phyloP scores from a whole-genome alignment of 2,888 invertebrate species.

The Acanthosoma haemorrhoidale region DNA sequence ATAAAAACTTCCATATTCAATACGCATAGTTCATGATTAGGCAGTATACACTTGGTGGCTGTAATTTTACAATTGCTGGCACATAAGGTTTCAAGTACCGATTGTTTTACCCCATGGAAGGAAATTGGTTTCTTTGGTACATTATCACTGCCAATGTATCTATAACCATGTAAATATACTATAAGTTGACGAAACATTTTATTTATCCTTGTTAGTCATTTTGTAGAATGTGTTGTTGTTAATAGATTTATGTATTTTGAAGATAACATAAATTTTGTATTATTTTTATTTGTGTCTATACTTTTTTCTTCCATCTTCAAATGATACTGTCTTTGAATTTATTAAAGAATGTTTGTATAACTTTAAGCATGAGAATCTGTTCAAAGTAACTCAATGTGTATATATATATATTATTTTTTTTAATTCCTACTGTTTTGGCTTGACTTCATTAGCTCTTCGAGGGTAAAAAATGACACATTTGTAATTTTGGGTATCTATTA shows the following conservation, averaged over 20 bases:
- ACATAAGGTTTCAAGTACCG: background rate
- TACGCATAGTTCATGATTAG: background rate
- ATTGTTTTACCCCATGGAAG: background rate
- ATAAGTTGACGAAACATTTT: background rate
- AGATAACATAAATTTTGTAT: background rate
- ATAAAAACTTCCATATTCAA: background rate
- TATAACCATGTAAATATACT: constrained; percentile 5
- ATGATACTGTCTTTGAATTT: too few relatives aligned
- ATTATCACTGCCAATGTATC: background rate
- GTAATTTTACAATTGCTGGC: background rate
- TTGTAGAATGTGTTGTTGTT: background rate
- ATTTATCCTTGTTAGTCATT: background rate
- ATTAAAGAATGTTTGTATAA: too few relatives aligned
- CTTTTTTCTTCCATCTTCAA: background rate
- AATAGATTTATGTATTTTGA: background rate
- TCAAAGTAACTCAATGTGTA: too few relatives aligned
- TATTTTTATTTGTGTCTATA: background rate
- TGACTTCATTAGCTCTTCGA: too few relatives aligned
- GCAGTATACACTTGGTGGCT: background rate
- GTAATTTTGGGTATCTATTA: too few relatives aligned
- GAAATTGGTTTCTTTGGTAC: background rate
- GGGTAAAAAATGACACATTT: too few relatives aligned
- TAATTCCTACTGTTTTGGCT: too few relatives aligned
- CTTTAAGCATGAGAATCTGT: too few relatives aligned
- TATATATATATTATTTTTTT: too few relatives aligned